Evolutionary conservation across 2,888 invertebrate genomes (phyloP).

Genomic region (Argyra leucocephala): DNA sequence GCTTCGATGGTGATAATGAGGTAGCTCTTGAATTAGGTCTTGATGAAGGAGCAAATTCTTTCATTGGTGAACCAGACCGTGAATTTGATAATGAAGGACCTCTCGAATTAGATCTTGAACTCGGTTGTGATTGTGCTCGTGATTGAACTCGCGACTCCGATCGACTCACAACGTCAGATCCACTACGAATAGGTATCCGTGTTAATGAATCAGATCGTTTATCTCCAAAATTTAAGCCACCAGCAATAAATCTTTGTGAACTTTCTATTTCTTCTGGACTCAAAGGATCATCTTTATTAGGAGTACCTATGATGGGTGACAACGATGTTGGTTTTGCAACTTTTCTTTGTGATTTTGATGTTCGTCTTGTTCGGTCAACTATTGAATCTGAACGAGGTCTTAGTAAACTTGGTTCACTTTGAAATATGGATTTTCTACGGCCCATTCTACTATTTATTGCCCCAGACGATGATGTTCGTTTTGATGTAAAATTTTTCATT

Average conservation of each 20-base stretch:
- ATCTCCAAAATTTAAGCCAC: neutral
- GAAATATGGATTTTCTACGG: conserved; percentile 21
- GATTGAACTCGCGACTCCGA: conserved; percentile 26
- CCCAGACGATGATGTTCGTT: conserved; percentile 22
- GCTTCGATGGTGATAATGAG: conserved; percentile 32
- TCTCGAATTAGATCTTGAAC: conserved; percentile 7
- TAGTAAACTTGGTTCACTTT: conserved; percentile 14
- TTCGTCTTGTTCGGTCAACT: conserved; percentile 6
- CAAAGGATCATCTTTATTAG: conserved; percentile 36
- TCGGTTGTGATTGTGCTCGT: conserved; percentile 19
- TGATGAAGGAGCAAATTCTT: conserved; percentile 27
- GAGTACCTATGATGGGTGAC: conserved; percentile 43
- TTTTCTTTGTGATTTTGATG: conserved; percentile 29
- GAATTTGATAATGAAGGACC: conserved; percentile 27
- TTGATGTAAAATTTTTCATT: conserved; percentile 5
- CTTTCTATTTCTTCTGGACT: conserved; percentile 26
- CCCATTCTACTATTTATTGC: conserved; percentile 18
- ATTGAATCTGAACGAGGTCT: conserved; percentile 23
- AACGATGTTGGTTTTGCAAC: conserved; percentile 39
- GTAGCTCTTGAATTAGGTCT: conserved; percentile 30
- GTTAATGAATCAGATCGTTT: conserved; percentile 33
- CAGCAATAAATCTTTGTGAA: conserved; percentile 24
- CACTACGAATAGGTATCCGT: conserved; percentile 36
- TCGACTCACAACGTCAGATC: conserved; percentile 23
- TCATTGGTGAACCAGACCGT: conserved; percentile 28